Conservation (phyloP, 2,888 invertebrate genomes). For the Amphipoea oculea region DNA sequence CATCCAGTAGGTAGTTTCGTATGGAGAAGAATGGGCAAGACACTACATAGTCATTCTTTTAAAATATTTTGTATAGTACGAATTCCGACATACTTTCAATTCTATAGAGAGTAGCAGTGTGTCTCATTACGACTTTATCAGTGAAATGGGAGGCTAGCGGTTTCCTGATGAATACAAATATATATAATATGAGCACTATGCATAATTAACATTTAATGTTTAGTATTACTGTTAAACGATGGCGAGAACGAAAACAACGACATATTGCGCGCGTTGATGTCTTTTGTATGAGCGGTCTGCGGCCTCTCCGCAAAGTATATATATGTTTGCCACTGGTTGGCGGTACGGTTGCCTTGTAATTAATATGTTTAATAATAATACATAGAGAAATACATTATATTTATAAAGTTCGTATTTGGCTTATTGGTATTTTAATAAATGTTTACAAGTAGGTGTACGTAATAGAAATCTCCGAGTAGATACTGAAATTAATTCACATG, state of each 20-base stretch:
- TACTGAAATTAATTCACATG: not conserved
- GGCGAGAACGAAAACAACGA: not conserved
- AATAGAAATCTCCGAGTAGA: not conserved
- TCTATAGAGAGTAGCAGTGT: not conserved
- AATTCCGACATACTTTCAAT: not conserved
- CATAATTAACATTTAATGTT: not conserved
- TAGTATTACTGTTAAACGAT: not conserved
- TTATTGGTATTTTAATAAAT: not conserved
- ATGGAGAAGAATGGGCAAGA: not conserved
- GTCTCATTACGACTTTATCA: not conserved
- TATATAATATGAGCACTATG: not conserved
- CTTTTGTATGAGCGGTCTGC: slow-evolving; percentile 67
- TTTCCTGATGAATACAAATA: not conserved
- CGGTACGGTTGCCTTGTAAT: not conserved
- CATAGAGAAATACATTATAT: not conserved
- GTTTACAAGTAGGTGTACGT: not conserved
- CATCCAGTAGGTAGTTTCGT: not conserved
- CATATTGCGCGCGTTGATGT: slow-evolving; percentile 73
- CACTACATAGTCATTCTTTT: not conserved
- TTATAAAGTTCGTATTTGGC: too few relatives aligned
- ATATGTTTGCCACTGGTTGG: not conserved
- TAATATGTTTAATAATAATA: not conserved
- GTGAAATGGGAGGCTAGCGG: not conserved
- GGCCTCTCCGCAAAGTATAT: not conserved
- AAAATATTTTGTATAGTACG: not conserved